Conservation (phyloP, 2,888 invertebrate species). For the Rhagophthalmus giganteus region DNA sequence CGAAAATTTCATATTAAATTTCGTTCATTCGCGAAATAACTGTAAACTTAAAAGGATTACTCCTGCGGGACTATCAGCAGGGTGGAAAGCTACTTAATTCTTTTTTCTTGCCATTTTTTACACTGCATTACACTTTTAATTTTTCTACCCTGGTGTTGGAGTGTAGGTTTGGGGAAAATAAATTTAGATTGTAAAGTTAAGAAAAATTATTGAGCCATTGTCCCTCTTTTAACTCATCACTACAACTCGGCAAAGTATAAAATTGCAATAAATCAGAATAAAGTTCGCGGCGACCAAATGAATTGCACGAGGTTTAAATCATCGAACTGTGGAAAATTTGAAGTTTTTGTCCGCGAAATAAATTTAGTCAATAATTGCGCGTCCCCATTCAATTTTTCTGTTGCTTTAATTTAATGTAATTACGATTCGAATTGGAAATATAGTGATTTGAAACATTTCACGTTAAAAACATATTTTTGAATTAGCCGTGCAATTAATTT, state of each 20-base stretch:
- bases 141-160: constrained; percentile 7
- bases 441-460: no score
- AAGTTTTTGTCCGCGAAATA: no score
- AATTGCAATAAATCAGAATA: neutral
- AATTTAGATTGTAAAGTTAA: neutral
- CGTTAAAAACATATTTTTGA: no score
- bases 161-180: constrained; percentile 7
- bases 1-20: constrained; percentile 13
- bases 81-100: constrained; percentile 12
- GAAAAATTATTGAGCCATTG: neutral
- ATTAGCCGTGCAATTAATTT: no score
- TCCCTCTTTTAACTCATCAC: neutral
- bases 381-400: no score
- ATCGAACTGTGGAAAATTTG: no score
- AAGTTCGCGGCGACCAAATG: no score
- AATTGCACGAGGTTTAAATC: no score
- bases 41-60: constrained; percentile 16
- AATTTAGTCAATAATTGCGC: no score
- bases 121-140: constrained; percentile 11
- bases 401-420: no score
- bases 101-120: constrained; percentile 13
- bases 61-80: constrained; percentile 14
- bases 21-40: constrained; percentile 14
- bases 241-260: neutral
- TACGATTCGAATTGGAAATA: no score